Evolutionary conservation across 2,888 invertebrate species (phyloP).

Genomic region (Clanis bilineata): DNA sequence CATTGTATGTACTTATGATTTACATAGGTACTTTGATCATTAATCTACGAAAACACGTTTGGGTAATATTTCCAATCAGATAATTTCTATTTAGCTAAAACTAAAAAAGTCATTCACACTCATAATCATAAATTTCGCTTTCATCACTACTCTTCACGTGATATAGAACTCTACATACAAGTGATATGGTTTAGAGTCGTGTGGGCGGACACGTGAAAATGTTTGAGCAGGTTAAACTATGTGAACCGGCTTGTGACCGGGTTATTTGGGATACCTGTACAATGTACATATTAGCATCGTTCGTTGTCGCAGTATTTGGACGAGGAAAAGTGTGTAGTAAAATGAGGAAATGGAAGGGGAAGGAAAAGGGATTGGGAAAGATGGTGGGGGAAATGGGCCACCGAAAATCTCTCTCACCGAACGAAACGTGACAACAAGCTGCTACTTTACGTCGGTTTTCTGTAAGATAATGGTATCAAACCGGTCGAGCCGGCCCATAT

Average conservation of each 20-base stretch:
- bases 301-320: not conserved
- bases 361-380: too few species aligned
- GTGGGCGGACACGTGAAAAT: not conserved
- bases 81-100: not conserved
- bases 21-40: too few species aligned
- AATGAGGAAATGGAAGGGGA: not conserved
- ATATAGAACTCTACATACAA: not conserved
- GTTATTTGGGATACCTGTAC: not conserved
- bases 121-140: constrained; percentile 10
- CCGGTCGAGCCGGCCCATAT: too few species aligned
- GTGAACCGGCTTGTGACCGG: constrained; percentile 2
- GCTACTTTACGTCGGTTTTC: too few species aligned
- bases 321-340: too few species aligned
- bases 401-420: too few species aligned
- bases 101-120: not conserved
- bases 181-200: not conserved
- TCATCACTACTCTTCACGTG: not conserved
- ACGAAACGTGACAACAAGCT: too few species aligned
- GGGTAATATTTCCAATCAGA: not conserved
- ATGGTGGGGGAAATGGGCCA: too few species aligned
- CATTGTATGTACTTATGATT: too few species aligned
- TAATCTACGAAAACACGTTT: too few species aligned
- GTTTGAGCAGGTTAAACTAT: constrained; percentile 10
- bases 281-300: not conserved
- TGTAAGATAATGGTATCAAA: too few species aligned